Evolutionary conservation across 2,113 vertebrate species (phyloP).

Genomic region (Neopipo cinnamomea): DNA sequence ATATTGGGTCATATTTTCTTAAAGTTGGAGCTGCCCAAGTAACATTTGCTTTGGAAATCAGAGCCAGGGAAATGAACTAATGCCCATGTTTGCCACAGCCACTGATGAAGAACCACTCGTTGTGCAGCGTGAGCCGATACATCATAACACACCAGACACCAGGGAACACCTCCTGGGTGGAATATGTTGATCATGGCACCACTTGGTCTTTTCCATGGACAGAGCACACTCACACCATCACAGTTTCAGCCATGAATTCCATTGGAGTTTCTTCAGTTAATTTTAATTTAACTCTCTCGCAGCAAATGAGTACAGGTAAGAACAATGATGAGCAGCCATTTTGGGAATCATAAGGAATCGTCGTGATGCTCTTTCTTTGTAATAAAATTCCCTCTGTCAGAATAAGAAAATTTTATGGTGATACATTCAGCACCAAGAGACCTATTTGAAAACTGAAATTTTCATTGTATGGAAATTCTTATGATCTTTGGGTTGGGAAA

Average conservation of each 20-base stretch:
- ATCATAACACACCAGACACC: conserved; percentile 70
- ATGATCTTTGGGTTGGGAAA: neutral
- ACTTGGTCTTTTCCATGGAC: conserved; percentile 81
- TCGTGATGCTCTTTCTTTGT: neutral
- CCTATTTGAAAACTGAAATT: neutral
- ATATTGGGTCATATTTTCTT: neutral
- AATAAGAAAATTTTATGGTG: neutral
- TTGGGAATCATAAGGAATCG: neutral
- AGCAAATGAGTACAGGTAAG: conserved; percentile 78
- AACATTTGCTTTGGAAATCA: neutral
- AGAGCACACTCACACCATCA: conserved; percentile 77
- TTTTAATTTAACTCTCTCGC: conserved; percentile 84
- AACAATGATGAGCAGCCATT: neutral
- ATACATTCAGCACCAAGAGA: neutral
- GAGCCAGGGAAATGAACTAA: neutral
- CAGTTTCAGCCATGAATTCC: conserved; percentile 84
- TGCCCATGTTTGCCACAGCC: conserved; percentile 70
- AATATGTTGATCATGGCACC: conserved; percentile 67
- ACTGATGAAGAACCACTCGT: conserved; percentile 48
- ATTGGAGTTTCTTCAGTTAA: conserved; percentile 82
- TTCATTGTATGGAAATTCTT: neutral
- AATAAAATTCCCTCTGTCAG: neutral
- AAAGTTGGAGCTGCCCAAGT: neutral
- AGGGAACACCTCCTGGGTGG: conserved; percentile 57
- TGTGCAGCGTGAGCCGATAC: conserved; percentile 84